Conservation (phyloP, 1,140 invertebrate genomes). For the Rhagoletis pomonella region DNA sequence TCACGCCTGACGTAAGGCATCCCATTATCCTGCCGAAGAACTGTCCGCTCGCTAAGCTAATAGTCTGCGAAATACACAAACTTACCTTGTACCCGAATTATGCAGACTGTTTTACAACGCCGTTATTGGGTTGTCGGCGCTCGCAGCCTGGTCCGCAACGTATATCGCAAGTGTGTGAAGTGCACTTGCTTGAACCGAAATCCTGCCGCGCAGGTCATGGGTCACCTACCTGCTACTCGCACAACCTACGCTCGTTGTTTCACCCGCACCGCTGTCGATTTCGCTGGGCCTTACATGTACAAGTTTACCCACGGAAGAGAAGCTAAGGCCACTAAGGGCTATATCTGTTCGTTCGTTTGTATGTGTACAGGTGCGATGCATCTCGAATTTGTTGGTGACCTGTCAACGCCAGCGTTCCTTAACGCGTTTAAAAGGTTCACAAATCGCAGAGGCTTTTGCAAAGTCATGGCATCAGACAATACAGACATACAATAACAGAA, state of each 20-base stretch:
- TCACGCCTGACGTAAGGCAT: background rate
- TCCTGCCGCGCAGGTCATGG: background rate
- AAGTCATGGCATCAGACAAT: background rate
- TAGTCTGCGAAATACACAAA: too few relatives aligned
- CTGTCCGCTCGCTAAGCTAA: too few relatives aligned
- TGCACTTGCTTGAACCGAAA: background rate
- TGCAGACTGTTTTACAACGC: conserved; percentile 27
- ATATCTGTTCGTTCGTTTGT: background rate
- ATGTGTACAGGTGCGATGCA: background rate
- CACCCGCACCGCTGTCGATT: conserved; percentile 10
- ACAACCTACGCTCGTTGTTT: conserved; percentile 11
- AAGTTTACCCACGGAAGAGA: conserved; percentile 57
- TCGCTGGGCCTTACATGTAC: conserved; percentile 53
- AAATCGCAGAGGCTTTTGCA: background rate
- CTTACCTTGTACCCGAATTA: background rate
- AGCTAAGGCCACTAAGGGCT: background rate
- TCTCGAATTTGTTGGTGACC: background rate
- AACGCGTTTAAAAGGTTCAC: background rate
- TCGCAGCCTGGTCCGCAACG: background rate
- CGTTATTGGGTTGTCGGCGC: conserved; percentile 49
- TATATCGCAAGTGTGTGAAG: conserved; percentile 38
- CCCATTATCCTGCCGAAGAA: too few relatives aligned
- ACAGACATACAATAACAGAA: conserved; percentile 64
- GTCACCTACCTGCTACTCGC: too few relatives aligned
- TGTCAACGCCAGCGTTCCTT: background rate